Evolutionary conservation across 2,797 vertebrate genomes (phyloP).

Genomic region (Bovichtus diacanthus): DNA sequence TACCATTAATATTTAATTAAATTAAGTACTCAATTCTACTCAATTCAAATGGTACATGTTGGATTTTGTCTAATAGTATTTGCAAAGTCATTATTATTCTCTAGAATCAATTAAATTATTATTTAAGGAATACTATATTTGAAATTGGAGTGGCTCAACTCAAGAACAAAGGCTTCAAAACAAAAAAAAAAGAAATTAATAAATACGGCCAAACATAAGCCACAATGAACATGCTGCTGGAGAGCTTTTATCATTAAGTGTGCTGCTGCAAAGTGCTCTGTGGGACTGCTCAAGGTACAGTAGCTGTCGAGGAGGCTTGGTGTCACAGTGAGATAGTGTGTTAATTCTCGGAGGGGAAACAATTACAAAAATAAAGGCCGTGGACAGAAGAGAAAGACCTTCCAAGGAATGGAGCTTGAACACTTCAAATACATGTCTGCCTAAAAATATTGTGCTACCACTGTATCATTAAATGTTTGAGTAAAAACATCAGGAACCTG

Average conservation of each 20-base stretch:
- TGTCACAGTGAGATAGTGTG: constrained; percentile 1
- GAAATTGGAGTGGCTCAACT: background rate
- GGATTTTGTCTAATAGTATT: background rate
- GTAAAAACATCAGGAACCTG: background rate
- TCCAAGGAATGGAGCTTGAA: background rate
- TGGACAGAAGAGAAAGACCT: constrained; percentile 4
- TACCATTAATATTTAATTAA: background rate
- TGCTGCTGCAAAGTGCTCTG: constrained; percentile 12
- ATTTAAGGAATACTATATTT: background rate
- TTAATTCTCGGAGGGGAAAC: background rate
- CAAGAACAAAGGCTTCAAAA: background rate
- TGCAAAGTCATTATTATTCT: background rate
- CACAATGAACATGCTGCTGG: constrained; percentile 1
- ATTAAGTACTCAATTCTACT: background rate
- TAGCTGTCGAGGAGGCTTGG: constrained; percentile 16
- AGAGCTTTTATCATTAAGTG: constrained; percentile 20
- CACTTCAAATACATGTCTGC: background rate
- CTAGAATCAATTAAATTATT: background rate
- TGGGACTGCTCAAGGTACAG: constrained; percentile 35
- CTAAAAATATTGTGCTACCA: background rate
- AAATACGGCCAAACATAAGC: background rate
- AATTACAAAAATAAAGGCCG: constrained; percentile 1
- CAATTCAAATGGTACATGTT: background rate
- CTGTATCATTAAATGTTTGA: background rate
- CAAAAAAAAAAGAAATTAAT: background rate